phyloP scores from a whole-genome alignment of 1,140 invertebrate genomes.

The Scylla paramamosain region DNA sequence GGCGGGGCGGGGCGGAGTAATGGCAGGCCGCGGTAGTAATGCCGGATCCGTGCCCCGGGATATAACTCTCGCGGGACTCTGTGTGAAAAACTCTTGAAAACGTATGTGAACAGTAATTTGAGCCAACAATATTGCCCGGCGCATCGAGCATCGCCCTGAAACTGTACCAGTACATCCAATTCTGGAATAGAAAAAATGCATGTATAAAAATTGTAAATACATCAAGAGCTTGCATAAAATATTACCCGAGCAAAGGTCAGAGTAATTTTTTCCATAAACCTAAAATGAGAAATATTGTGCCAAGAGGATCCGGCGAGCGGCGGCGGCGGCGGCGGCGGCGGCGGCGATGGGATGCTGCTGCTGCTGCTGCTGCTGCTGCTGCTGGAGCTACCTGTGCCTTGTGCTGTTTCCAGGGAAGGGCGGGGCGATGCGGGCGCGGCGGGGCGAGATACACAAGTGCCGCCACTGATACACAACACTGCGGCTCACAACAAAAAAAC shows the following conservation, averaged over 20 bases:
- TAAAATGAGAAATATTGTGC: neutral
- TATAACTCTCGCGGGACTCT: neutral
- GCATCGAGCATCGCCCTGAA: conserved; percentile 7
- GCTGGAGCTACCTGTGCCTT: neutral
- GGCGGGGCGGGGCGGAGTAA: neutral
- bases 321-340: too few relatives aligned
- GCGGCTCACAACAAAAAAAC: too few relatives aligned
- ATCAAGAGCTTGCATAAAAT: conserved; percentile 10
- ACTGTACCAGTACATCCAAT: neutral
- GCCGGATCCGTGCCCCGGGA: neutral
- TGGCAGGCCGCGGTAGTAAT: too few relatives aligned
- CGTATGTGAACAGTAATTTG: conserved; percentile 15
- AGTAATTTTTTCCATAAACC: conserved; percentile 15
- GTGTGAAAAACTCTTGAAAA: neutral
- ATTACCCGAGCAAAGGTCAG: neutral
- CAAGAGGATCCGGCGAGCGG: neutral
- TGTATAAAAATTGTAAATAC: conserved; percentile 2
- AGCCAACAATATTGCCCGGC: conserved; percentile 2
- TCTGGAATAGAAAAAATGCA: neutral
- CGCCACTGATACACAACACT: too few relatives aligned
- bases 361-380: neutral
- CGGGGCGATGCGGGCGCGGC: too few relatives aligned
- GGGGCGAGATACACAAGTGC: too few relatives aligned
- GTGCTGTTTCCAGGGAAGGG: too few relatives aligned
- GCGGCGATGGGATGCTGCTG: neutral